phyloP scores from a whole-genome alignment of 2,797 vertebrate genomes.

The Anguilla pacifica region DNA sequence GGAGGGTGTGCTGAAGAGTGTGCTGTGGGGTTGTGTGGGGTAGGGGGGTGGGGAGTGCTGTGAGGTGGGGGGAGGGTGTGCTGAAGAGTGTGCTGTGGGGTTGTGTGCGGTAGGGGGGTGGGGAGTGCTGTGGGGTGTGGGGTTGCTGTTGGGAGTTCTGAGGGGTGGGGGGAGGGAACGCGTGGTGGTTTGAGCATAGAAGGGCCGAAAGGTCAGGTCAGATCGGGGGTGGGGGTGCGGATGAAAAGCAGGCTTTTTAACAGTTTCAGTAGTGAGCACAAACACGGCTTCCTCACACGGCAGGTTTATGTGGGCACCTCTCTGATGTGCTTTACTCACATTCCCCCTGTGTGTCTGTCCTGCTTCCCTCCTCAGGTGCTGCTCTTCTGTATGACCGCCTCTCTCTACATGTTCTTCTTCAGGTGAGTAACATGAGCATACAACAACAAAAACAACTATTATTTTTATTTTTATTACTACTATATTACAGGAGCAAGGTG shows the following conservation, averaged over 20 bases:
- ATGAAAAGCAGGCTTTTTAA: not conserved
- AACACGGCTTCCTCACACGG: not conserved
- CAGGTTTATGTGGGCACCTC: not conserved
- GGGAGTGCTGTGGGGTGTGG: too few relatives aligned
- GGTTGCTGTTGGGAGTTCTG: too few relatives aligned
- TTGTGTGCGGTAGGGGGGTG: too few relatives aligned
- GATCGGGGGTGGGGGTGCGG: not conserved
- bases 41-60: not conserved
- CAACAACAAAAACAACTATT: not conserved
- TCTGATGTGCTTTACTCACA: not conserved
- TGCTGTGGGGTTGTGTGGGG: not conserved
- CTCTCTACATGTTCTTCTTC: constrained; percentile 86
- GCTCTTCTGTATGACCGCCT: constrained; percentile 81
- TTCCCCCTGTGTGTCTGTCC: not conserved
- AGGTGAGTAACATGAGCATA: constrained; percentile 65
- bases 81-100: too few relatives aligned
- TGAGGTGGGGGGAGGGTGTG: too few relatives aligned
- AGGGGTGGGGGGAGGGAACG: not conserved
- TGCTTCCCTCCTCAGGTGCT: constrained; percentile 65
- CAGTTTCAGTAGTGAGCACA: not conserved
- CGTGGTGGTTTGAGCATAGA: not conserved
- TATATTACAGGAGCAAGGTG: not conserved
- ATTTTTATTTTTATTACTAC: not conserved
- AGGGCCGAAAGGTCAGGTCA: not conserved
- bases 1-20: too few relatives aligned